Conservation (phyloP, 1,140 invertebrate species). For the Sarcophaga bullata region DNA sequence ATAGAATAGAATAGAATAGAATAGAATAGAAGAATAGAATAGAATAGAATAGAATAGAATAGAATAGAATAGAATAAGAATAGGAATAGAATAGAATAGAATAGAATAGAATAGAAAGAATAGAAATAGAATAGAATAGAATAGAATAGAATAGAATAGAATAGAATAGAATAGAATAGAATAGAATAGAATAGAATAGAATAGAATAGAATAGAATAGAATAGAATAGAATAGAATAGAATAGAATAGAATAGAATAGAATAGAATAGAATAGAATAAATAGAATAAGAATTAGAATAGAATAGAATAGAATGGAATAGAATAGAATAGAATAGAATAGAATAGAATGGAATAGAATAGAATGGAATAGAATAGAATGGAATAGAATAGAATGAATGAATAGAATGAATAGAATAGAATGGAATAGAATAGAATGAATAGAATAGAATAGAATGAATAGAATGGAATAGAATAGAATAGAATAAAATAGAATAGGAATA, state of each 20-base stretch:
- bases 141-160: neutral
- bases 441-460: no score
- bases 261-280: neutral
- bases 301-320: neutral
- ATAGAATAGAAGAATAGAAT: no score
- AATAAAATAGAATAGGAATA: no score
- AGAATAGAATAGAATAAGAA: neutral
- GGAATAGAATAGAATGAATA: no score
- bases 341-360: neutral
- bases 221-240: neutral
- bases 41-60: neutral
- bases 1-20: neutral
- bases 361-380: no score
- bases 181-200: neutral
- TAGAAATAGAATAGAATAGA: no score
- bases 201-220: neutral
- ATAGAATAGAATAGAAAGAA: no score
- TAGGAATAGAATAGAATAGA: no score
- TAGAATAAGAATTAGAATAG: no score
- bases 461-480: no score
- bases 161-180: neutral
- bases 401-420: no score
- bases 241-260: neutral
- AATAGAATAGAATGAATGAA: no score
- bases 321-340: neutral